Evolutionary conservation across 2,888 invertebrate species (phyloP), one percentile per base, ranked within the genome.

Genomic region (Chrysodeixis includens): DNA sequence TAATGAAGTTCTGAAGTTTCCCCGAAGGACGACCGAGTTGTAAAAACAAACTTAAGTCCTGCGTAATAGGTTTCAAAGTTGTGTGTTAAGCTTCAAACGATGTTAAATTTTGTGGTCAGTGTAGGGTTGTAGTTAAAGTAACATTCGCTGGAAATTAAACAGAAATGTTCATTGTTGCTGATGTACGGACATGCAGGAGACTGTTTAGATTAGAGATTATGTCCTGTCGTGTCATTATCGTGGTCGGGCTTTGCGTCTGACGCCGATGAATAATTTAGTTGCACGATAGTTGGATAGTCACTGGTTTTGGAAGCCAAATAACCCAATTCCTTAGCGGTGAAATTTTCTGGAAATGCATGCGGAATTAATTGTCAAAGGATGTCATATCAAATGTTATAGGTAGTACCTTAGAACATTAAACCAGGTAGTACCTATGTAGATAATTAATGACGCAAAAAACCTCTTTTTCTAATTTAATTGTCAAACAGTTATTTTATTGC

Each of bases 1-100:
- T 93, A 92, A 93, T 93, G 91, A 93, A 93, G 87, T 93, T 93
- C 84, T 82, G 80, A 90, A 92, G 86, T 91, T 86, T 79, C 77
- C 54, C 72, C 69, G 61, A 55, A 71, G 57, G 67, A 71, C 81
- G 76, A 72, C 77, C 71, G 61, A 85, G 74, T 74, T 74, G 78
- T 69, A 87, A 82, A 86, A 79, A 79, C 69, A 68, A 78, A 78
- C 88, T 86, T 89, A 85, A 61, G 32, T 32, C 66, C 56, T 57
- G 64, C 69, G 62, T 70, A 69, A 82, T 88, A 91, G 84, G 87
- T 79, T 83, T 74, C 56, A 60, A 78, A 84, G 77, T 87, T 62
- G 73, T 66, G 56, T 81, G 80, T 62, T 74, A 65, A 63, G 58
- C 66, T 61, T 57, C 65, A 63, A 68, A 58, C 71, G 74, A 80